Evolutionary conservation across 2,797 vertebrate species (phyloP).

Genomic region (Podargus strigoides): DNA sequence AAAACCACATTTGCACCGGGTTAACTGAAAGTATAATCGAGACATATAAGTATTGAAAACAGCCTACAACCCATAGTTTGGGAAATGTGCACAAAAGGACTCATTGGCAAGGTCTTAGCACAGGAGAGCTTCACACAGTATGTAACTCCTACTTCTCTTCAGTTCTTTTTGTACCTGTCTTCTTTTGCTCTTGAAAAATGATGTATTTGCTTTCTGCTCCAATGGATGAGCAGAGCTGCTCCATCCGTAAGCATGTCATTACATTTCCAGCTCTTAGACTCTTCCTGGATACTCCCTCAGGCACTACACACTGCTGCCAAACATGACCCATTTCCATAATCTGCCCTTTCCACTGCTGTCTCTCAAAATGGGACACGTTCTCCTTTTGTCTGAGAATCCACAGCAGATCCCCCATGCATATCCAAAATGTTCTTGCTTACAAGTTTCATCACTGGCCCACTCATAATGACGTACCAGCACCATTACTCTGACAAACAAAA

Average conservation of each 20-base stretch:
- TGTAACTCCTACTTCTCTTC: neutral
- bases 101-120: neutral
- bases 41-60: neutral
- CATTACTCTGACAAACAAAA: neutral
- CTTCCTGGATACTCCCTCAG: neutral
- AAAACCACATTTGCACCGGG: neutral
- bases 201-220: slow-evolving; percentile 15
- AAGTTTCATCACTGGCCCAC: neutral
- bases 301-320: neutral
- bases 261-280: neutral
- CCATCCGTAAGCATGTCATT: neutral
- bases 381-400: neutral
- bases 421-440: neutral
- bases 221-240: neutral
- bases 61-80: neutral
- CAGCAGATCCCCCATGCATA: neutral
- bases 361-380: neutral
- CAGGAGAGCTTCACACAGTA: neutral
- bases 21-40: neutral
- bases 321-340: slow-evolving; percentile 6
- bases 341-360: neutral
- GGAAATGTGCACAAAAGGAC: neutral
- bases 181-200: neutral
- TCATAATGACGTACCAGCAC: neutral
- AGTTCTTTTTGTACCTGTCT: neutral